Evolutionary conservation across 2,888 invertebrate species (phyloP).

Genomic region (Parelbella ahira): DNA sequence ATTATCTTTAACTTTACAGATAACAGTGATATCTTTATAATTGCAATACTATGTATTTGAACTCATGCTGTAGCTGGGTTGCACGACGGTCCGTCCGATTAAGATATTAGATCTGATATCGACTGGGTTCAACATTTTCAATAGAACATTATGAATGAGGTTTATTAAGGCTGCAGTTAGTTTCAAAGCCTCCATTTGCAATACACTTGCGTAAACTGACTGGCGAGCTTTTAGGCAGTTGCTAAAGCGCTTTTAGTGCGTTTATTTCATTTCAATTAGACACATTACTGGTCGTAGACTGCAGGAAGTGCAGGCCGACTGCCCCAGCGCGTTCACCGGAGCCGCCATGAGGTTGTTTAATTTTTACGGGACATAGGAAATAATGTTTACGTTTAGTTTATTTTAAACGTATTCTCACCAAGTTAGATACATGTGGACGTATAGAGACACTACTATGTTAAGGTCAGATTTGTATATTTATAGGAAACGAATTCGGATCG

Average conservation of each 20-base stretch:
- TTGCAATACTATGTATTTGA: too few species aligned
- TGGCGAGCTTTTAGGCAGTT: conserved; percentile 16
- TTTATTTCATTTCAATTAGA: conserved; percentile 16
- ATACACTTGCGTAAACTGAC: conserved; percentile 13
- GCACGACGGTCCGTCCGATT: too few species aligned
- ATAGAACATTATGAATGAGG: conserved; percentile 12
- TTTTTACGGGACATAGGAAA: background rate
- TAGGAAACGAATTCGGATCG: too few species aligned
- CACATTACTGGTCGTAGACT: conserved; percentile 11
- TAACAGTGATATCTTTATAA: too few species aligned
- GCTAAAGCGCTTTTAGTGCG: conserved; percentile 12
- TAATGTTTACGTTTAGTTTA: too few species aligned
- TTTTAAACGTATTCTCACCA: too few species aligned
- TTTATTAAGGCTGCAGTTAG: conserved; percentile 6
- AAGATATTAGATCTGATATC: background rate
- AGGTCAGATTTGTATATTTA: too few species aligned
- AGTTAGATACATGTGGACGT: too few species aligned
- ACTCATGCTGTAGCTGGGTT: too few species aligned
- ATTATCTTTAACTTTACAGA: too few species aligned
- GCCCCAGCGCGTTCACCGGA: background rate
- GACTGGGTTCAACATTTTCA: conserved; percentile 11
- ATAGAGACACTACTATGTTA: too few species aligned
- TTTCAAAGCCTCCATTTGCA: conserved; percentile 2
- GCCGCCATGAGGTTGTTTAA: background rate
- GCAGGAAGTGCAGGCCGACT: conserved; percentile 4